Evolutionary conservation across 2,113 vertebrate genomes (phyloP), one percentile per base, ranked within the genome.

Genomic region (Caranx melampygus): DNA sequence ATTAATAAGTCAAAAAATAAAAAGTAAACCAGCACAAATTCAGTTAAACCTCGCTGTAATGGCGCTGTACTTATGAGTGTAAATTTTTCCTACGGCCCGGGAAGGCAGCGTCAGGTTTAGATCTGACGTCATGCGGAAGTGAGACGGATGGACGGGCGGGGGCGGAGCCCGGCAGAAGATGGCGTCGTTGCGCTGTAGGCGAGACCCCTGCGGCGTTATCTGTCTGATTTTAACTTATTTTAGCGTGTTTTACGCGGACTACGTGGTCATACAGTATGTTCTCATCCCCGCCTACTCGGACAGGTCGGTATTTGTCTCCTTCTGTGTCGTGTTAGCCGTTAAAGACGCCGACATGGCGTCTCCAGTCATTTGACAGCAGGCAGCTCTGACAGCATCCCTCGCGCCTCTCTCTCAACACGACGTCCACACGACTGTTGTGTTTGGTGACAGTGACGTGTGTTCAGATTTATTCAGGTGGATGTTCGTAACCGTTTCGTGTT

Each of bases 201-300:
- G 93, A 78, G 95, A 95, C 59, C 93, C 91, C 26, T 95, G 95
- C 82, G 94, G 95, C 7, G 86, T 95, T 13, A 86, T 96, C 15
- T 96, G 95, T 57, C 61, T 96, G 5, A 77, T 96, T 77, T 83
- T 96, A 45, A 96, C 95, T 13, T 96, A 96, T 74, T 93, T 95
- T 58, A 95, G 95, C 83, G 94, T 96, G 0, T 94, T 95, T 47
- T 96, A 96, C 78, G 95, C 95, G 18, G 95, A 96, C 81, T 96
- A 96, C 69, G 95, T 96, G 84, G 94, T 96, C 37, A 86, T 96
- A 15, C 92, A 94, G 72, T 95, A 96, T 64, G 93, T 96, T 2
- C 93, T 96, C 64, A 88, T 95, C 68, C 92, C 95, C 1, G 94
- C 92, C 31, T 96, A 94, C 87, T 88, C 93, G 7, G 93, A 78